phyloP scores from a whole-genome alignment of 2,113 vertebrate species.

The Sebastes fasciatus region DNA sequence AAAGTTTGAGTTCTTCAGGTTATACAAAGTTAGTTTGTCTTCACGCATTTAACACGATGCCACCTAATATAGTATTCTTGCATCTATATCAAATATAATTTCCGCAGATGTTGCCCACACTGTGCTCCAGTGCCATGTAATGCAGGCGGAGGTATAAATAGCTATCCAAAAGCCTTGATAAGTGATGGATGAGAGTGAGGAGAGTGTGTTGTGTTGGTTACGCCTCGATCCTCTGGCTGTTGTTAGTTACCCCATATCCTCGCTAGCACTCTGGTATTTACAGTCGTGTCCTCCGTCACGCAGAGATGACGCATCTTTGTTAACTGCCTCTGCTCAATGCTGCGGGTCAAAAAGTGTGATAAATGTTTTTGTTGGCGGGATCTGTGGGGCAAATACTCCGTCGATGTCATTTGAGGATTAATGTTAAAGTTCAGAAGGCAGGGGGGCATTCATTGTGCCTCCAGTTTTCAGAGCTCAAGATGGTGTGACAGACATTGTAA shows the following conservation, averaged over 20 bases:
- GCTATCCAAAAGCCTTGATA: constrained; percentile 70
- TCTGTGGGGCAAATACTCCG: constrained; percentile 52
- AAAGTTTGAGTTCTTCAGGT: neutral
- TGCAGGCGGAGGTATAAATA: constrained; percentile 78
- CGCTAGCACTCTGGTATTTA: constrained; percentile 71
- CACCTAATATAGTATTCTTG: neutral
- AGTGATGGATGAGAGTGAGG: constrained; percentile 76
- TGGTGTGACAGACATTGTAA: constrained; percentile 2
- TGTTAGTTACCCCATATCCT: constrained; percentile 74
- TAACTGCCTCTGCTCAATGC: constrained; percentile 11
- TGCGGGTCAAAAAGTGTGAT: constrained; percentile 31
- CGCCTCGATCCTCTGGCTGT: constrained; percentile 71
- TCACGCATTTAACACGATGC: neutral
- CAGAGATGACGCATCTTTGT: constrained; percentile 51
- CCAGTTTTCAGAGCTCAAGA: constrained; percentile 29
- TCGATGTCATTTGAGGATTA: constrained; percentile 63
- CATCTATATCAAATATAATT: constrained; percentile 43
- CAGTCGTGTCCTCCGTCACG: constrained; percentile 38
- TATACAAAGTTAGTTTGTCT: neutral
- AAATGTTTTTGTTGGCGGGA: constrained; percentile 36
- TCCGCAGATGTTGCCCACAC: constrained; percentile 54
- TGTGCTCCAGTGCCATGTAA: constrained; percentile 56
- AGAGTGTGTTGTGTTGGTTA: constrained; percentile 71
- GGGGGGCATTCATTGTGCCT: neutral
- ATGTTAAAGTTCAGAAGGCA: constrained; percentile 60